Evolutionary conservation across 2,113 vertebrate species (phyloP), one percentile per base, ranked within the genome.

Genomic region (Pongo abelii): DNA sequence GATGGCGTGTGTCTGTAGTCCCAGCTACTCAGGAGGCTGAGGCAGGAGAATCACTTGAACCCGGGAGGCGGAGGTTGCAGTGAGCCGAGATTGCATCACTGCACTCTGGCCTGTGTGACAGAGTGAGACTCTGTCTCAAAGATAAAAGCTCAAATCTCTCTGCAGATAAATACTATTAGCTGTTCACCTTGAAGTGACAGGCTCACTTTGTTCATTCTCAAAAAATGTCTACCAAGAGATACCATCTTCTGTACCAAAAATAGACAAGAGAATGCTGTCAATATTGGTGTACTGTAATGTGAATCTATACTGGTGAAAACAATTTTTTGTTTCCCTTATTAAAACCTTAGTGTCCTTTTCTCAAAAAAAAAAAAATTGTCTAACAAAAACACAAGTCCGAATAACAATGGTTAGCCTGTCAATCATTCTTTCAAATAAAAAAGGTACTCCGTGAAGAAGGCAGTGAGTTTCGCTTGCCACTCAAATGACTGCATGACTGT

Each of bases 231-330:
- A 46, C 46, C 46, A 98, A 99, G 96, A 98, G 98, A 98, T 98
- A 97, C 97, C 98, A 98, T 98, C 98, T 98, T 99, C 98, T 99
- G 99, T 99, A 99, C 99, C 99, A 99, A 99, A 99, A 99, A 99
- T 98, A 99, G 98, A 98, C 97, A 96, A 98, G 98, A 99, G 98
- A 99, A 99, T 99, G 99, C 98, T 99, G 98, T 99, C 94, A 81
- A 98, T 98, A 98, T 98, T 99, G 98, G 98, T 99, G 98, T 99
- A 98, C 98, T 99, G 98, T 99, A 99, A 98, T 98, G 98, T 99
- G 99, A 99, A 98, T 98, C 98, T 98, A 98, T 99, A 98, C 98
- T 99, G 99, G 98, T 99, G 98, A 98, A 98, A 98, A 96, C 95
- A 70, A 96, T 86, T 97, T 97, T 98, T 97, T 97, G 98, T 98